Evolutionary conservation across 2,797 vertebrate species (phyloP).

Genomic region (Denticeps clupeoides): DNA sequence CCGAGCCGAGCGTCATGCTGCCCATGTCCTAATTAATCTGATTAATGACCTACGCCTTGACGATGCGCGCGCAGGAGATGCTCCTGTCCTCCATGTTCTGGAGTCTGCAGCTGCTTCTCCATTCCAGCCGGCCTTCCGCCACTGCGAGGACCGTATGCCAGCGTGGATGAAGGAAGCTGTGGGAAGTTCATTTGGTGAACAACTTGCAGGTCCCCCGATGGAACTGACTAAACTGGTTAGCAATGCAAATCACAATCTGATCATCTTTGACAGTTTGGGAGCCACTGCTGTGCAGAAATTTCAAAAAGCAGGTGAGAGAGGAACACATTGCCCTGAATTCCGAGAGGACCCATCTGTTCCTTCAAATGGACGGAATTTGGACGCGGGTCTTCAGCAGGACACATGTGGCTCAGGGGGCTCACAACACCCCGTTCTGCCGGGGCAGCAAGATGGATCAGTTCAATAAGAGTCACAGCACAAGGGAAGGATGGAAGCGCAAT

Average conservation of each 20-base stretch:
- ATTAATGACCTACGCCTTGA: constrained; percentile 12
- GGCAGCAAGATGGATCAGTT: constrained; percentile 18
- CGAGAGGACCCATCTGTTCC: constrained; percentile 1
- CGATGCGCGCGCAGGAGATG: constrained; percentile 1
- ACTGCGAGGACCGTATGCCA: too few relatives aligned
- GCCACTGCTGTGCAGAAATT: too few relatives aligned
- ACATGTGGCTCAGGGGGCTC: background rate
- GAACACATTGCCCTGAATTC: background rate
- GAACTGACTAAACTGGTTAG: background rate
- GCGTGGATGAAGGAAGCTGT: too few relatives aligned
- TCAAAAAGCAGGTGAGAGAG: background rate
- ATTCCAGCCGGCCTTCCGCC: too few relatives aligned
- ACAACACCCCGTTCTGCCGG: background rate
- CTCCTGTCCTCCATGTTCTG: background rate
- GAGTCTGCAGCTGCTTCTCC: too few relatives aligned
- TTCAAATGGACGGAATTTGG: constrained; percentile 6
- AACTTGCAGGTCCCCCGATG: too few relatives aligned
- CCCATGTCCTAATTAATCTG: constrained; percentile 15
- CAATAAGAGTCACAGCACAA: constrained; percentile 21
- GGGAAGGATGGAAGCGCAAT: constrained; percentile 23
- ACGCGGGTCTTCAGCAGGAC: constrained; percentile 3
- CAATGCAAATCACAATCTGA: background rate
- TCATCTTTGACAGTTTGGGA: background rate
- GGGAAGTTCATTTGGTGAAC: too few relatives aligned
- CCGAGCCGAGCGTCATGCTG: constrained; percentile 5